Base-by-base conservation (phyloP, 2,888 invertebrate genomes). In the Pandemis corylana region DNA sequence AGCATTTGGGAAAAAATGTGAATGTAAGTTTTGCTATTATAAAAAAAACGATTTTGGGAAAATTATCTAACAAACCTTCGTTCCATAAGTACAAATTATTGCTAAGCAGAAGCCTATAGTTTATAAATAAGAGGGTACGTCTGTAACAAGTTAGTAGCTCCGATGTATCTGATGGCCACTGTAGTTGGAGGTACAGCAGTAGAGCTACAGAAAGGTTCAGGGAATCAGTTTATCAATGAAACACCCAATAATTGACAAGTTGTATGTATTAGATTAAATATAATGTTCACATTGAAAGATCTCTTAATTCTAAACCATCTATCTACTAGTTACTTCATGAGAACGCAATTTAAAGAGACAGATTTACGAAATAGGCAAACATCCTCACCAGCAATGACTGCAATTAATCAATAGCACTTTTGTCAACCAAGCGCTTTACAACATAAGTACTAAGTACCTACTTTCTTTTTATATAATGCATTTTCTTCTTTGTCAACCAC, bases 231-330 rank as follows among this genome's bases (percentile, higher is more conserved):
- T 12, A 61, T 20, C 28, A 73, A 68, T 68, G 20, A 73, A 73
- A 68, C 63, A 15, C 66, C 2, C 0, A 7, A 15, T 36, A 73
- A 73, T 73, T 73, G 72, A 73, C 72, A 64, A 64, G 68, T 64
- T n/a, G 51, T 68, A 59, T 73, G 46, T 73, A 73, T 73, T 73
- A 68, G 46, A 72, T 72, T 15, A 56, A 71, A 68, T 44, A 62
- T 51, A 68, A 56, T 41, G 28, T 72, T 46, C 28, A 68, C 28
- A 72, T 51, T 61, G 42, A 73, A 72, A 64, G 63, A 68, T 56
- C 53, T 46, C 68, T 73, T 72, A 72, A 68, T 64, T 68, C 56
- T 73, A 72, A 63, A 41, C 61, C 13, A 46, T 62, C n/a, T 7
- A 46, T 62, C n/a, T 64, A 65, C 68, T 46, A 63, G 62, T 41